Conservation (phyloP, 2,113 vertebrate genomes). For the Ceuthmochares aereus region DNA sequence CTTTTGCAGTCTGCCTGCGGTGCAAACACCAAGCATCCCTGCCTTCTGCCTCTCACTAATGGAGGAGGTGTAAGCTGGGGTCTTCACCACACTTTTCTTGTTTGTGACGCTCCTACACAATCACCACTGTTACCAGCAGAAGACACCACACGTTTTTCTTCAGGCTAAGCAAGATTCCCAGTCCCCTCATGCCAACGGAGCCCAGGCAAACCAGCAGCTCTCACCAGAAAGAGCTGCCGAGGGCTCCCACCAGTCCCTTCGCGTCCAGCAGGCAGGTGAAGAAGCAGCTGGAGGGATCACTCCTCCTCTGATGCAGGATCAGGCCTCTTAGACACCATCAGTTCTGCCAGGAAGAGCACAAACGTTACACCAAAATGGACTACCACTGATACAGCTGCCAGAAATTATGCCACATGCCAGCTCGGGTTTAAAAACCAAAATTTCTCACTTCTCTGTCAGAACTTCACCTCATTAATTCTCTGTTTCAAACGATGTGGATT, state of each 20-base stretch:
- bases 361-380: not conserved
- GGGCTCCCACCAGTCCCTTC: not conserved
- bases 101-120: not conserved
- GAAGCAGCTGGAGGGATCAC: not conserved
- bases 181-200: not conserved
- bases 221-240: not conserved
- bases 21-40: not conserved
- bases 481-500: not conserved
- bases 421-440: not conserved
- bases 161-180: not conserved
- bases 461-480: not conserved
- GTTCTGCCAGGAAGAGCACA: not conserved
- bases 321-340: not conserved
- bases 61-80: fast-evolving
- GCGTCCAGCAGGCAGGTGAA: not conserved
- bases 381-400: not conserved
- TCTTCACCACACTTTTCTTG: not conserved
- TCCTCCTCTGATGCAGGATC: not conserved
- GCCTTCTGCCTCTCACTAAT: not conserved
- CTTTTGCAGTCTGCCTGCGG: not conserved
- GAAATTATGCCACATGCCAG: not conserved
- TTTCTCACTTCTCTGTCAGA: not conserved
- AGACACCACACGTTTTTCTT: not conserved
- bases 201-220: not conserved
- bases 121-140: not conserved